Percentiles rank a stretch among this genome's conserved stretches.
Conservation (phyloP, 2,797 vertebrate genomes). For the Presbytis comata region DNA sequence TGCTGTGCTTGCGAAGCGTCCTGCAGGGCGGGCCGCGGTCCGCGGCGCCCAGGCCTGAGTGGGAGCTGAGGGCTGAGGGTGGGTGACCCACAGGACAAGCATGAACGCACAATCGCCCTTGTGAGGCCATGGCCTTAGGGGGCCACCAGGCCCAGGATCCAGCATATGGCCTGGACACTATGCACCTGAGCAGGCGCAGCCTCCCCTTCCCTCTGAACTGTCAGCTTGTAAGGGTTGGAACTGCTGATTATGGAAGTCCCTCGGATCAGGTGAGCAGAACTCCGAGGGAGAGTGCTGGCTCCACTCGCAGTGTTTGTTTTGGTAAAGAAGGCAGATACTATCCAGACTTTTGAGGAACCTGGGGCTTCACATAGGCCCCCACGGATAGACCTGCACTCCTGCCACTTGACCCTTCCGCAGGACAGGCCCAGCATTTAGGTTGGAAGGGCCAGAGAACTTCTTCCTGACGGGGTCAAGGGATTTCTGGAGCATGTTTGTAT, state of each 20-base stretch:
- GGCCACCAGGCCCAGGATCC: background rate
- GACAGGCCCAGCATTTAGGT: background rate
- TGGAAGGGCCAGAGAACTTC: background rate
- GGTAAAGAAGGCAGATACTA: constrained; percentile 30
- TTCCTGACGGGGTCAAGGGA: background rate
- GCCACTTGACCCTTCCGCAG: background rate
- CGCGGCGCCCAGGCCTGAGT: background rate
- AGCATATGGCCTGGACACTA: constrained; percentile 52
- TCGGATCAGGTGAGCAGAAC: constrained; percentile 69
- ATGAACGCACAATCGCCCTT: constrained; percentile 71
- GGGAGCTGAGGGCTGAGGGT: background rate
- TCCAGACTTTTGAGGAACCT: background rate
- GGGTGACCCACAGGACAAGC: background rate
- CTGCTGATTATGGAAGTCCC: constrained; percentile 70
- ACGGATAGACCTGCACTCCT: background rate
- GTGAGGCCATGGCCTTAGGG: constrained; percentile 27
- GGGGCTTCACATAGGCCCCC: background rate
- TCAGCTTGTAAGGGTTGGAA: constrained; percentile 72
- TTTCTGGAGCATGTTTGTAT: background rate
- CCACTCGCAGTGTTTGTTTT: constrained; percentile 56
- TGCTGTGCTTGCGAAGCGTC: background rate
- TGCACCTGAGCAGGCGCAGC: constrained; percentile 70
- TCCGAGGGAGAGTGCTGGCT: background rate
- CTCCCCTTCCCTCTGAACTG: constrained; percentile 73
- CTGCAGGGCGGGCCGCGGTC: background rate